Percentiles rank a stretch among this genome's conserved stretches.
These are phyloP conservation scores for Augochlorella aurata DNA, from an alignment of 2,888 invertebrate genomes.

Conservation along the genomic window DNA sequence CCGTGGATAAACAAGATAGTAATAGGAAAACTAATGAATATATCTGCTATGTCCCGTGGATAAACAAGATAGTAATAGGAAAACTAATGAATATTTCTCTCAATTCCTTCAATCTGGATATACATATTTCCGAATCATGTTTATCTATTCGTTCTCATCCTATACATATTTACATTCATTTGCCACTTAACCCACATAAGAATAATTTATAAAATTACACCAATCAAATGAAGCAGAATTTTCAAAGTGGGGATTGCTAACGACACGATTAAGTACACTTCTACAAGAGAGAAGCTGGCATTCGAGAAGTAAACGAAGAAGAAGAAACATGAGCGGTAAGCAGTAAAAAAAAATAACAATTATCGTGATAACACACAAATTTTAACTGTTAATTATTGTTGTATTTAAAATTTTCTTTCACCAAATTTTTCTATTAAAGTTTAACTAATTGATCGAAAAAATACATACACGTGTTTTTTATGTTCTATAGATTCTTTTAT, in stretches of 20 bases:
- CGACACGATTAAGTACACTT: constrained; percentile 22
- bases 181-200: constrained; percentile 6
- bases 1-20: not conserved
- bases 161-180: constrained; percentile 14
- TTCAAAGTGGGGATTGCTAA: constrained; percentile 56
- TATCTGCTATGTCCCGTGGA: not conserved
- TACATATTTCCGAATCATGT: not conserved
- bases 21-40: not conserved
- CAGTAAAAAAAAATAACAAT: not conserved
- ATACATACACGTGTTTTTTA: not conserved
- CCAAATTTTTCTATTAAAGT: not conserved
- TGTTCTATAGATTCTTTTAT: not conserved
- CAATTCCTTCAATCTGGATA: not conserved
- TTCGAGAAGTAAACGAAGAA: constrained; percentile 58
- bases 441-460: not conserved
- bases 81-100: not conserved
- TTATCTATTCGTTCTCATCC: not conserved
- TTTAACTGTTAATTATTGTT: not conserved
- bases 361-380: not conserved
- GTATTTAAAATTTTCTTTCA: not conserved
- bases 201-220: constrained; percentile 44
- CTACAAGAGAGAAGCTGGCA: constrained; percentile 37
- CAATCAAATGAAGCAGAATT: constrained; percentile 36
- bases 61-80: not conserved
- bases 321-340: constrained; percentile 72